Evolutionary conservation across 2,113 vertebrate species (phyloP), one percentile per base, ranked within the genome.

Genomic region (Mola mola): DNA sequence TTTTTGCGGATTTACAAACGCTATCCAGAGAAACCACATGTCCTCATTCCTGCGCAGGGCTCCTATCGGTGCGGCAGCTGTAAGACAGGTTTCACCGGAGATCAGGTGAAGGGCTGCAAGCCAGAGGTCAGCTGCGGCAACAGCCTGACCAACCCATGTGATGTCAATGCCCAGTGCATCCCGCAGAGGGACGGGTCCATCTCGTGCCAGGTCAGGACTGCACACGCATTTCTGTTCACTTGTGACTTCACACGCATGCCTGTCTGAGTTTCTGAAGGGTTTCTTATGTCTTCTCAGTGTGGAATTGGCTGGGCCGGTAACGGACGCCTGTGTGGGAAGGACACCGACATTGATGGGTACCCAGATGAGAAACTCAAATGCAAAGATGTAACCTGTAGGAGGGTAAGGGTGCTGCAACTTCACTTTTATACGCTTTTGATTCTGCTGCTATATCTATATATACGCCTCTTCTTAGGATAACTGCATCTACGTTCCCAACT

Each of bases 291-390:
- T 67, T 88, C 52, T 46, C 83, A 99, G 97, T 99, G 97, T 85
- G 93, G 94, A 36, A 93, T 99, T 36, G 97, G 97, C 66, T 99
- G 96, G 96, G 97, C 97, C 44, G 97, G 97, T 5, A 95, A 99
- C 19, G 97, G 97, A 46, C 96, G 93, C 60, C 56, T 96, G 49
- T 99, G 97, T 1, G 97, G 95, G 59, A 98, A 96, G 88, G 97
- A 99, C 37, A 91, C 96, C 0, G 97, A 99, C 84, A 99, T 99
- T 7, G 97, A 99, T 16, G 95, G 97, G 49, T 98, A 97, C 74
- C 96, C 97, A 0, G 95, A 99, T 0, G 95, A 97, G 75, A 94
- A 96, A 60, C 93, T 99, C 26, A 88, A 88, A 1, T 99, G 97
- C 86, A 92, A 94, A 49, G 90, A 95, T 75, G 46, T 73, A 20